Base-by-base conservation (phyloP, 2,797 vertebrate species). In the Crenichthys baileyi region DNA sequence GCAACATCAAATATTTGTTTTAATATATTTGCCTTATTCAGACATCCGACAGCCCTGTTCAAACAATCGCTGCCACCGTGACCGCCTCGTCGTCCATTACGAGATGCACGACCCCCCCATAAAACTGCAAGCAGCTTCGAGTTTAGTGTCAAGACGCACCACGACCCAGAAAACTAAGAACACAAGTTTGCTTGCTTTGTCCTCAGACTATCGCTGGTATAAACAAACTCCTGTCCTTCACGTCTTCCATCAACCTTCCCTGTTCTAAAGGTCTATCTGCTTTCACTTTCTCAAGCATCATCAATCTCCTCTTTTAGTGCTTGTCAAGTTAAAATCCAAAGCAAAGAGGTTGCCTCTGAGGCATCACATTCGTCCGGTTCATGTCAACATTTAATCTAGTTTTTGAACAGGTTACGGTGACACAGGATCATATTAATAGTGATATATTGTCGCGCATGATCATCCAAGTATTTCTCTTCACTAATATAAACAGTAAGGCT, bases 391-490 rank as follows among this genome's bases (percentile, higher is more conserved):
- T 36, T 76, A 65, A 76, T 82, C 24, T 65, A 0, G 44, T 81
- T 79, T 68, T 82, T 41, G 67, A 20, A 77, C 70, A 61, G 55
- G 80, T 77, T 72, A 63, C 51, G 65, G 50, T 26, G 24, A 12
- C 4, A 36, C 22, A 53, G 68, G 36, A 74, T 39, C 61, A 51
- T 74, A 83, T 83, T 81, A 70, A 75, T 71, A 72, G 60, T 78
- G 74, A 91, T 80, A 80, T 88, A 90, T 85, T 83, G 82, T 79
- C 73, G 83, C 72, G 29, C 73, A 67, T 70, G 65, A 81, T 76
- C 73, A 78, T 81, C 73, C 72, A 75, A 79, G 75, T 85, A 86
- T 88, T 90, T 89, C 83, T 82, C 80, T 87, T 86, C 79, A 76
- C 73, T 36, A 60, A 81, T 84, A 83, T 83, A 85, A 89, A 88